Conservation (phyloP, 2,113 vertebrate genomes). For the Choloepus hoffmanni region DNA sequence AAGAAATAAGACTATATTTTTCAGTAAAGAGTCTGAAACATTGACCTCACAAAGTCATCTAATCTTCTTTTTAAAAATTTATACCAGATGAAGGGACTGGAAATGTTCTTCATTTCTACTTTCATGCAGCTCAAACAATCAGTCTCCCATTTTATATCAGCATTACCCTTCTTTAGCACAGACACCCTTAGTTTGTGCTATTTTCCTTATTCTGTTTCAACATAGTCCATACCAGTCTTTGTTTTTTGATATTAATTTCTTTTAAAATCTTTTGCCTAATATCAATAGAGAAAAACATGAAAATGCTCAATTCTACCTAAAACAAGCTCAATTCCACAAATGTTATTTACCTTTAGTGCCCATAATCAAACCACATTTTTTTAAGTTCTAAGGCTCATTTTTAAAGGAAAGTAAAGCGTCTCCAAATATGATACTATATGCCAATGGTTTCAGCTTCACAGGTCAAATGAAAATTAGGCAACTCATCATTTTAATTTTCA, state of each 20-base stretch:
- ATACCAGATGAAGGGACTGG: not conserved
- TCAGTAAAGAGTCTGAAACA: not conserved
- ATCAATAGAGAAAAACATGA: not conserved
- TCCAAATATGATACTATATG: not conserved
- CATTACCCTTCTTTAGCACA: not conserved
- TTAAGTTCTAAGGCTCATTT: conserved; percentile 25
- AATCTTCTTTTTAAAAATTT: not conserved
- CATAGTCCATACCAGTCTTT: not conserved
- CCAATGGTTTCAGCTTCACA: not conserved
- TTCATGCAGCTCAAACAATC: not conserved
- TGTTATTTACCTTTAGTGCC: not conserved
- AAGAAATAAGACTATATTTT: not conserved
- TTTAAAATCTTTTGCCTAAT: conserved; percentile 1
- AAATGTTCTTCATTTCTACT: not conserved
- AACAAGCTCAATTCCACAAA: not conserved
- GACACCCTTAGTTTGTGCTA: not conserved
- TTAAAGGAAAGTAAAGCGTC: not conserved
- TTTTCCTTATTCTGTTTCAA: conserved; percentile 39
- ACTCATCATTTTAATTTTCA: conserved; percentile 9
- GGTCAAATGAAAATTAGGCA: not conserved
- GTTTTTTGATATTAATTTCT: not conserved
- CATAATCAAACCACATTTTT: not conserved
- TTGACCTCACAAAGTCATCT: not conserved
- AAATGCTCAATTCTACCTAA: conserved; percentile 1
- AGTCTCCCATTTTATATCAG: not conserved